A percentile compares a stretch with the other conserved stretches of the same genome.
Conservation (phyloP, 2,113 vertebrate genomes). For the Rissa tridactyla region DNA sequence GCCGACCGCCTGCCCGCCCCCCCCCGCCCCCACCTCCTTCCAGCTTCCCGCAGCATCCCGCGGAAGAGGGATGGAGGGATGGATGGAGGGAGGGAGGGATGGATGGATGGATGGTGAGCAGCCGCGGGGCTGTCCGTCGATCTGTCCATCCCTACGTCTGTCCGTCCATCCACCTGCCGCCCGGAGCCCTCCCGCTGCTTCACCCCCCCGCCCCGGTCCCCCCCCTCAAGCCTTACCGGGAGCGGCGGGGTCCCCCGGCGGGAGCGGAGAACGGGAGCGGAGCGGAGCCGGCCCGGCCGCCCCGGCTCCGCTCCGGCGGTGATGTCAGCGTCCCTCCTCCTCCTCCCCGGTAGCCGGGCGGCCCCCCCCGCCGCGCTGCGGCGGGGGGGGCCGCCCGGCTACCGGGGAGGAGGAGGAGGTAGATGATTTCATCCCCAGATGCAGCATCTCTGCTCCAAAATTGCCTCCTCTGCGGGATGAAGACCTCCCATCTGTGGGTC, state of each 20-base stretch:
- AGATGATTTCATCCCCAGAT: constrained; percentile 57
- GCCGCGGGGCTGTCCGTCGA: neutral
- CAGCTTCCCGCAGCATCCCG: neutral
- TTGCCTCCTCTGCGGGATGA: neutral
- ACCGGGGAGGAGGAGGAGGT: neutral
- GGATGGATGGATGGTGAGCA: neutral
- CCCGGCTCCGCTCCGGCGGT: neutral
- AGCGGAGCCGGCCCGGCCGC: neutral
- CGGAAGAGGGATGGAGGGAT: neutral
- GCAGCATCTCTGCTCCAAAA: constrained; percentile 25
- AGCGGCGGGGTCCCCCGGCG: neutral
- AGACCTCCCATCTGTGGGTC: neutral
- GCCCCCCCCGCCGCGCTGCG: neutral
- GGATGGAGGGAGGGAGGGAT: neutral
- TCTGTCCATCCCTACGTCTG: neutral
- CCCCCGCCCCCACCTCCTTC: neutral
- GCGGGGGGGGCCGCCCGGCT: neutral
- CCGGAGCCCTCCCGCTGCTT: neutral
- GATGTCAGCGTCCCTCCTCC: constrained; percentile 48
- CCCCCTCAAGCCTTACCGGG: constrained; percentile 24
- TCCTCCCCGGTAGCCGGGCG: neutral
- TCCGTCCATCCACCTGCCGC: neutral
- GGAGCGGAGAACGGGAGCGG: constrained; percentile 5
- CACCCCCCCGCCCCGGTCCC: neutral
- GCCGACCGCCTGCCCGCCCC: neutral